Conservation (phyloP, 2,113 vertebrate species). For the Malurus elegans region DNA sequence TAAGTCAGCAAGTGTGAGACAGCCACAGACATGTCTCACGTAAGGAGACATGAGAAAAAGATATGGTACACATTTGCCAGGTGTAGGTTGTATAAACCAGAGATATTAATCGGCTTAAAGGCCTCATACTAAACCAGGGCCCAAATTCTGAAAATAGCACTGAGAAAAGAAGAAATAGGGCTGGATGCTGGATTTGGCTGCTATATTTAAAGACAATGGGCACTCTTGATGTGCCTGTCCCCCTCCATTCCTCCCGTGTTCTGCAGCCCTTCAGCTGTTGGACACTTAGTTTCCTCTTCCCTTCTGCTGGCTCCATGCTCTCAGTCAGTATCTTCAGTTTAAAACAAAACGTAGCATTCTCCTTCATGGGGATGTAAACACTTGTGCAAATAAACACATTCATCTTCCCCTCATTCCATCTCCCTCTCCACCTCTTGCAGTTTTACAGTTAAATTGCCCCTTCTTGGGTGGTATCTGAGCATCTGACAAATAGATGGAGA, state of each 20-base stretch:
- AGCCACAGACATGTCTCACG: too few species aligned
- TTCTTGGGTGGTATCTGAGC: background rate
- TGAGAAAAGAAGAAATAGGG: background rate
- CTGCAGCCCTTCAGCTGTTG: background rate
- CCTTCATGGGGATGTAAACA: background rate
- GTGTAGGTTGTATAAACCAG: background rate
- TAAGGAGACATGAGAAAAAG: background rate
- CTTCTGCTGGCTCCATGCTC: background rate
- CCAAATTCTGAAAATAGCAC: background rate
- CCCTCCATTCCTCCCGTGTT: background rate
- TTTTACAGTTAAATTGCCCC: background rate
- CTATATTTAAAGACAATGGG: background rate
- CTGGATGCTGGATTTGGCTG: background rate
- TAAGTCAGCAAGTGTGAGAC: background rate
- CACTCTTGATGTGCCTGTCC: background rate
- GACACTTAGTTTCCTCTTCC: background rate
- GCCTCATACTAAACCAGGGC: background rate
- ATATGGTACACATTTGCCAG: background rate
- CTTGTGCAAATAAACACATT: background rate
- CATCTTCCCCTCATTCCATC: background rate
- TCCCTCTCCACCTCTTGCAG: fast-evolving
- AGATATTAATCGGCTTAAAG: background rate
- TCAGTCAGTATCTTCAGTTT: background rate
- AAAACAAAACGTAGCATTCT: background rate
- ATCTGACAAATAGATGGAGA: background rate